These are phyloP conservation scores for Diabrotica balteata DNA, from an alignment of 2,888 invertebrate species.

Conservation along the genomic window DNA sequence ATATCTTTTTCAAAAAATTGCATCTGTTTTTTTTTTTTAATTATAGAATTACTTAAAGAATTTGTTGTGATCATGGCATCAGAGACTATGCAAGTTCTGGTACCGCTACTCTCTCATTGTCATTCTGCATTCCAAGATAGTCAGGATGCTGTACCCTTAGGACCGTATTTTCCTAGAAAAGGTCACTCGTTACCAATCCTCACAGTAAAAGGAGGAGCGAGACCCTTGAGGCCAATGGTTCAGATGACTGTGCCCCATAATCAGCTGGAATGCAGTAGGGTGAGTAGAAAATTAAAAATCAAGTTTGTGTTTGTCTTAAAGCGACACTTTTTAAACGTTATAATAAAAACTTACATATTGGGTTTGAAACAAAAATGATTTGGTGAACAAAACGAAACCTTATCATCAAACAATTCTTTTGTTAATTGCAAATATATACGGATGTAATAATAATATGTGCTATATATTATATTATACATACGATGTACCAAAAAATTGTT, in stretches of 20 bases:
- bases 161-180: slow-evolving; percentile 79
- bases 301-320: background rate
- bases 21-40: background rate
- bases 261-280: slow-evolving; percentile 74
- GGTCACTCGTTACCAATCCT: slow-evolving; percentile 67
- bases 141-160: slow-evolving; percentile 73
- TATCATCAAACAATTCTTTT: too few species aligned
- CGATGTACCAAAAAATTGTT: background rate
- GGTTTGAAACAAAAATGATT: too few species aligned
- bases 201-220: slow-evolving; percentile 67
- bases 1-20: too few species aligned
- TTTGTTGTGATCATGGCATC: slow-evolving; percentile 79
- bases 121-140: slow-evolving; percentile 81
- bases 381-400: too few species aligned
- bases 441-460: too few species aligned
- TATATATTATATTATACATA: too few species aligned
- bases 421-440: too few species aligned
- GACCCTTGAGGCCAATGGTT: slow-evolving; percentile 81
- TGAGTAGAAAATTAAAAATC: slow-evolving; percentile 47
- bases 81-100: slow-evolving; percentile 81
- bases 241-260: slow-evolving; percentile 85
- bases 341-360: too few species aligned
- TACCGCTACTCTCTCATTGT: slow-evolving; percentile 85
- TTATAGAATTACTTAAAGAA: slow-evolving; percentile 76
- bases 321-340: too few species aligned